Evolutionary conservation across 2,113 vertebrate species (phyloP), one percentile per base, ranked within the genome.

Genomic region (Loxodonta africana): DNA sequence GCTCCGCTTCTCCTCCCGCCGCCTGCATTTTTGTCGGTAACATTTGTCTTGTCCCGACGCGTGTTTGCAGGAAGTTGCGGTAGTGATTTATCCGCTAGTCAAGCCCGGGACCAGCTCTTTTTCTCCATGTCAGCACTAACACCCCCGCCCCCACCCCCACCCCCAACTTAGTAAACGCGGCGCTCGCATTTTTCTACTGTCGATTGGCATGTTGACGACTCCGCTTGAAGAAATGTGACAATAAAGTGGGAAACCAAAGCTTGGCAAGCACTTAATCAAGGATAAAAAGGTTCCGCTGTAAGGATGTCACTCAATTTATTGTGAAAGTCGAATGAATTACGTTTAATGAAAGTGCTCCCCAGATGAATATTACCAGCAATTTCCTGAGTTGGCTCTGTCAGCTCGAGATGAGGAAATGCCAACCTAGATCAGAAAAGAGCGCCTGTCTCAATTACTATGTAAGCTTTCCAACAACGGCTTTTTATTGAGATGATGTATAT

Each of bases 311-410:
- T 99, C 99, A 99, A 99, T 99, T 99, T 98, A 99, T 99, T 98
- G 98, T 98, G 99, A 99, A 99, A 99, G 99, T 99, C 99, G 99
- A 99, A 99, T 99, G 98, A 99, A 99, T 99, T 99, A 99, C 98
- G 97, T 99, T 99, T 99, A 99, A 99, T 99, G 99, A 99, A 99
- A 99, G 98, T 98, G 98, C 98, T 99, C 98, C 99, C 99, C 98
- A 98, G 99, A 99, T 99, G 99, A 99, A 99, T 99, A 99, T 99
- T 99, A 99, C 98, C 98, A 98, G 99, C 99, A 98, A 98, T 99
- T 99, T 99, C 98, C 98, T 98, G 98, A 98, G 98, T 97, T 99
- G 99, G 98, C 98, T 98, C 97, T 98, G 98, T 99, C 98, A 99
- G 98, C 98, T 97, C 97, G 98, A 99, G 98, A 98, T 98, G 98